These are phyloP conservation scores for Oenanthe oenanthe DNA, from an alignment of 2,113 vertebrate genomes.

Conservation along the genomic window DNA sequence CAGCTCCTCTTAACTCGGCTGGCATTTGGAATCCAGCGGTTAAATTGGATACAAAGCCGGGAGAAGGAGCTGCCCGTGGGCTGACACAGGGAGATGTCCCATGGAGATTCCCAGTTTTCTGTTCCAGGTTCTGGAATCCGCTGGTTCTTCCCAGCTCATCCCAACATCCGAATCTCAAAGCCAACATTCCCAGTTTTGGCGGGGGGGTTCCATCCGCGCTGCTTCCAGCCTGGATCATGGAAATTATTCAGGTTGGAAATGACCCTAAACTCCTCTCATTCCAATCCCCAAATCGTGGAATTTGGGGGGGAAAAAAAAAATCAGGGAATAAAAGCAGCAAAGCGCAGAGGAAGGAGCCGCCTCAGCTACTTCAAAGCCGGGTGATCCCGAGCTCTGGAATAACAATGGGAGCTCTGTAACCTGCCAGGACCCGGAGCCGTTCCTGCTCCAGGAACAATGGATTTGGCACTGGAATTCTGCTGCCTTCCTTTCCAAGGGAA, in stretches of 20 bases:
- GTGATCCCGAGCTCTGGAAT: neutral
- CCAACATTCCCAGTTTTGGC: neutral
- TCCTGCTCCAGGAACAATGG: conserved; percentile 56
- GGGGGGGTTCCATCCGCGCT: fast-evolving
- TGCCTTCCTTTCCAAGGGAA: conserved; percentile 12
- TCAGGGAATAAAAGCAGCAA: neutral
- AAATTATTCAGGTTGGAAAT: neutral
- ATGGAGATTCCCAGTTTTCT: neutral
- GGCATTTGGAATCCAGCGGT: conserved; percentile 78
- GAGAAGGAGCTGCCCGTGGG: neutral
- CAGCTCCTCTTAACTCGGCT: conserved; percentile 75
- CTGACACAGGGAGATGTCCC: neutral
- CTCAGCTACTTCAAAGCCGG: conserved; percentile 68
- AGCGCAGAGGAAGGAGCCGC: neutral
- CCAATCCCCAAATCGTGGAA: neutral
- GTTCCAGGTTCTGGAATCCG: fast-evolving
- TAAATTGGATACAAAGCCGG: conserved; percentile 76
- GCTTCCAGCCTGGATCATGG: neutral
- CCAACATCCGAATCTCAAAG: neutral
- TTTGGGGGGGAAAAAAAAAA: too few species aligned
- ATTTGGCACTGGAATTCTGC: conserved; percentile 29
- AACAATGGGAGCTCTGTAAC: conserved; percentile 71
- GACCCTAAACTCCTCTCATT: neutral
- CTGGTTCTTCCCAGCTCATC: neutral
- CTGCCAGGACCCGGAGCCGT: conserved; percentile 6